Evolutionary conservation across 2,888 invertebrate species (phyloP), one percentile per base, ranked within the genome.

Genomic region (Yponomeuta malinellus): DNA sequence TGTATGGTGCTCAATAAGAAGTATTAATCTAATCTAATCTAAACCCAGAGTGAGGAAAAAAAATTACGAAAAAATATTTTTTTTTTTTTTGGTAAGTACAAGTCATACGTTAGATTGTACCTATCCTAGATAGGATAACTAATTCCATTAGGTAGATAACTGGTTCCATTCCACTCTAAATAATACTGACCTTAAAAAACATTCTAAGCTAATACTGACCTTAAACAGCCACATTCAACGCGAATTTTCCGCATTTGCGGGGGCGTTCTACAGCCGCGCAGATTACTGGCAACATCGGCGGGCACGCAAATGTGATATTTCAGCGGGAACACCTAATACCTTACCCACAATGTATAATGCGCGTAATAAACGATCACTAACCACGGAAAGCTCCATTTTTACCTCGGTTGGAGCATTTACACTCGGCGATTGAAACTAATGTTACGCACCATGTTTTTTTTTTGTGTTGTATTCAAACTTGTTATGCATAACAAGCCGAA

Each of bases 241-340:
- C 15, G 52, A 3, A 59, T 15, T 59, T 15, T 1, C 15, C 15
- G 12, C 52, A 59, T 3, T 6, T 15, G 8, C 33, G 33, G 33
- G 33, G 52, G 52, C 12, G 52, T 12, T 10, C 12, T 12, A 52
- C 10, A 52, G 52, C 12, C 12, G 52, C 52, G 52, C 52, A 59
- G 15, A 59, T 59, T 15, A 59, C 52, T 15, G 52, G 15, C 52
- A 15, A 15, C 52, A 59, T 15, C 52, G 15, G 15, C 29, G 33
- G 31, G 65, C 65, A 65, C 65, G 65, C 65, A 65, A 65, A 65
- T 29, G 29, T 33, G 65, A 65, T 65, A 33, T 65, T 65, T 12
- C 65, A 59, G 52, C 65, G 33, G 65, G 31, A 5, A 29, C 65
- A 29, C 65, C 65, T 65, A 65, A 65, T 65, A 33, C 33, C 52